Evolutionary conservation across 2,113 vertebrate species (phyloP).

Genomic region (Bostrychus sinensis): DNA sequence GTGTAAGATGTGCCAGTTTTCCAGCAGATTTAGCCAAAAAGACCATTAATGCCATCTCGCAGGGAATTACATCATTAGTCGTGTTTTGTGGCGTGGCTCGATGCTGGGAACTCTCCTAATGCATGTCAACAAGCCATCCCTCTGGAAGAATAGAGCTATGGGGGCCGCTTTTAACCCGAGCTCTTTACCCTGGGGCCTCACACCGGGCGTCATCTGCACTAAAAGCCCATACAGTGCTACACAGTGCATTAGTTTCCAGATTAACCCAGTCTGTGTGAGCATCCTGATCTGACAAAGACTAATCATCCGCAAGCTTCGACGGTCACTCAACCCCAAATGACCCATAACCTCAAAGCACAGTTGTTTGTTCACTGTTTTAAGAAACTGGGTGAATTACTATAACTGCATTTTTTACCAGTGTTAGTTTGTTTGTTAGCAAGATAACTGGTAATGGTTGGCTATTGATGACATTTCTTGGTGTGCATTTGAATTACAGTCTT

Average conservation of each 20-base stretch:
- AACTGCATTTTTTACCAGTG: too few species aligned
- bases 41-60: constrained; percentile 76
- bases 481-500: too few species aligned
- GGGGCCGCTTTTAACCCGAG: constrained; percentile 24
- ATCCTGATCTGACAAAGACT: constrained; percentile 45
- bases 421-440: too few species aligned
- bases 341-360: constrained; percentile 32
- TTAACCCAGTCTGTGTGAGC: constrained; percentile 49
- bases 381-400: too few species aligned
- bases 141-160: constrained; percentile 51
- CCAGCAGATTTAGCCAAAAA: too few species aligned
- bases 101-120: constrained; percentile 78
- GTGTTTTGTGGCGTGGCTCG: constrained; percentile 57
- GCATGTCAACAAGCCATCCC: constrained; percentile 75
- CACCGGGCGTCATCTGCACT: constrained; percentile 50
- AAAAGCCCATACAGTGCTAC: constrained; percentile 39
- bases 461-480: too few species aligned
- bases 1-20: too few species aligned
- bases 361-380: constrained; percentile 67
- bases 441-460: too few species aligned
- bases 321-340: constrained; percentile 46
- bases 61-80: constrained; percentile 78
- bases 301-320: constrained; percentile 29
- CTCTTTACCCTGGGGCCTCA: constrained; percentile 42
- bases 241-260: constrained; percentile 49